These are phyloP conservation scores for Psix sp. DNA, from an alignment of 1,140 invertebrate genomes.

Conservation along the genomic window DNA sequence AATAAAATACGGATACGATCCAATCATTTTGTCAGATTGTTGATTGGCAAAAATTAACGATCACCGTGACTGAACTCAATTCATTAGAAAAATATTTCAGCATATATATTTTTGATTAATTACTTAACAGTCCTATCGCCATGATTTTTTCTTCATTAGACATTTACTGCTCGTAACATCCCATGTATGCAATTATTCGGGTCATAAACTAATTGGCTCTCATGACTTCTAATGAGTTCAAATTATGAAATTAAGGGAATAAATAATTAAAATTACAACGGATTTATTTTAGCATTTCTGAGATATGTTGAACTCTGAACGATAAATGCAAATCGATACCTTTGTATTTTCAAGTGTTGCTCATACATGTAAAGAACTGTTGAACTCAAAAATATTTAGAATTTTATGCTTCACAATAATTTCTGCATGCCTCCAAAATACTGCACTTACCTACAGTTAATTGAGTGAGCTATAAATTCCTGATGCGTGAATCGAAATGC, in stretches of 20 bases:
- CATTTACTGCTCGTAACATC: slow-evolving; percentile 3
- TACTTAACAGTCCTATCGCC: slow-evolving; percentile 6
- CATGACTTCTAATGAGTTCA: no score
- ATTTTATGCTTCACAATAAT: slow-evolving; percentile 28
- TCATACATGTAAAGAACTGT: slow-evolving; percentile 9
- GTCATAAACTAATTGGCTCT: slow-evolving; percentile 4
- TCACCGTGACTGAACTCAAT: slow-evolving; percentile 20
- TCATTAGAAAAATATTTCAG: slow-evolving; percentile 18
- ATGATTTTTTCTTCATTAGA: slow-evolving; percentile 20
- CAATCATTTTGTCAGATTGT: slow-evolving; percentile 21
- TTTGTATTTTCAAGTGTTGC: neutral
- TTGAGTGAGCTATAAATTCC: slow-evolving; percentile 52
- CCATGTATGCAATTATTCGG: slow-evolving; percentile 6
- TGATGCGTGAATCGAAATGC: slow-evolving; percentile 51
- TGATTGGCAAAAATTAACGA: slow-evolving; percentile 21
- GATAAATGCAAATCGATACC: neutral
- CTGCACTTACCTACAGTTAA: slow-evolving; percentile 29
- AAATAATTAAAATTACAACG: no score
- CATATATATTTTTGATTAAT: slow-evolving; percentile 9
- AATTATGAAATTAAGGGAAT: no score
- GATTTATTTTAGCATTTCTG: no score
- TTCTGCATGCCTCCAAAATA: slow-evolving; percentile 33
- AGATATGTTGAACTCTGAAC: no score
- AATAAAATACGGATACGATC: slow-evolving; percentile 8
- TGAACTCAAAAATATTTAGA: slow-evolving; percentile 7